Evolutionary conservation across 2,888 invertebrate species (phyloP).

Genomic region (Ctenicera cuprea): DNA sequence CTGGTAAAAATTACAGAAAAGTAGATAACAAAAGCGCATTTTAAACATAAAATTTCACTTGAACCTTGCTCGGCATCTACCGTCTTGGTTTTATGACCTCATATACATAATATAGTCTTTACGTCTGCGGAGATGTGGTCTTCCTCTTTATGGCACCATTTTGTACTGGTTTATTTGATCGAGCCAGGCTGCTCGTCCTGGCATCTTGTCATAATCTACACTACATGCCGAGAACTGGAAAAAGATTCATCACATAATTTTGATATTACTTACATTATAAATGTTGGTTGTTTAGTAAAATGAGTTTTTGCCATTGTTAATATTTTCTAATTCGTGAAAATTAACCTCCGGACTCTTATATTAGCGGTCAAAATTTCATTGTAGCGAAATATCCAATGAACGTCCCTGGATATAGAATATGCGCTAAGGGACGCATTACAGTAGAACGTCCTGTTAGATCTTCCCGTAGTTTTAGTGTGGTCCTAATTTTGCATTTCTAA

Average conservation of each 20-base stretch:
- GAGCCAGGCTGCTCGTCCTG: slow-evolving; percentile 43
- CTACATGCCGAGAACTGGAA: slow-evolving; percentile 23
- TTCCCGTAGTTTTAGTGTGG: slow-evolving; percentile 19
- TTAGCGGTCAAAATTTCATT: slow-evolving; percentile 8
- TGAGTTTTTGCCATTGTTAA: neutral
- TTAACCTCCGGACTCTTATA: slow-evolving; percentile 21
- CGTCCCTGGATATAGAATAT: slow-evolving; percentile 41
- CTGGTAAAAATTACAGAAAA: slow-evolving; percentile 65
- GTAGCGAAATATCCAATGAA: neutral
- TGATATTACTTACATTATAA: neutral
- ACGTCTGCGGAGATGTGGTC: slow-evolving; percentile 59
- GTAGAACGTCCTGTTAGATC: slow-evolving; percentile 29
- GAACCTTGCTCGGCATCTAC: slow-evolving; percentile 60
- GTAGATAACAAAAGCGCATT: slow-evolving; percentile 65
- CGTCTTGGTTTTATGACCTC: slow-evolving; percentile 62
- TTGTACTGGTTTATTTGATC: slow-evolving; percentile 62
- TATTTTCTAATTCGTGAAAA: slow-evolving; percentile 20
- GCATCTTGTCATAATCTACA: slow-evolving; percentile 34
- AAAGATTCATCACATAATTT: slow-evolving; percentile 9
- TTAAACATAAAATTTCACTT: slow-evolving; percentile 66
- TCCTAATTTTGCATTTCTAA: slow-evolving; percentile 17
- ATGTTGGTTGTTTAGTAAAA: neutral
- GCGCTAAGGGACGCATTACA: slow-evolving; percentile 22
- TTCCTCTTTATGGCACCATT: slow-evolving; percentile 62
- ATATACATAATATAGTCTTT: slow-evolving; percentile 67